Evolutionary conservation across 2,113 vertebrate genomes (phyloP).

Genomic region (Eurystomus gularis): DNA sequence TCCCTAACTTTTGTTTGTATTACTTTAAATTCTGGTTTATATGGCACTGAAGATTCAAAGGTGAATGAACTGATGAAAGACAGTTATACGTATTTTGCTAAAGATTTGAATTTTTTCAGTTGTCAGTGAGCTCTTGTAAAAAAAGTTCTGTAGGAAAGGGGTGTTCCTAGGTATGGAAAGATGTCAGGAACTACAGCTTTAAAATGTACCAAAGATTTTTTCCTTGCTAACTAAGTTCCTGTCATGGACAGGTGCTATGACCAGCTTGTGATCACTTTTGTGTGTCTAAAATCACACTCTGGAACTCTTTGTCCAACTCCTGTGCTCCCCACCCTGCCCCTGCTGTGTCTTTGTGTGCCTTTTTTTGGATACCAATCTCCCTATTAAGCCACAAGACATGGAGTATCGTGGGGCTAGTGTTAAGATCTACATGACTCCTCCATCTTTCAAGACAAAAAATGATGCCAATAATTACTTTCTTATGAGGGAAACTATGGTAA

Average conservation of each 20-base stretch:
- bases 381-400: background rate
- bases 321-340: rapidly evolving
- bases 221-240: background rate
- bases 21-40: background rate
- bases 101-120: background rate
- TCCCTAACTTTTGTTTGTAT: background rate
- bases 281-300: background rate
- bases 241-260: background rate
- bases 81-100: background rate
- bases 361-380: background rate
- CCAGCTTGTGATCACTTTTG: background rate
- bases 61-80: background rate
- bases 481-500: background rate
- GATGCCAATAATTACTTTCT: background rate
- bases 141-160: background rate
- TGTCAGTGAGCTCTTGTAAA: background rate
- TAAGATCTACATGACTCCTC: background rate
- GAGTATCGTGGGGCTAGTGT: background rate
- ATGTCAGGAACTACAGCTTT: background rate
- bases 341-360: background rate
- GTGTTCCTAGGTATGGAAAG: background rate
- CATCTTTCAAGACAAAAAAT: background rate
- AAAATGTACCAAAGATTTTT: background rate
- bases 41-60: background rate
- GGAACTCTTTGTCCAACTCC: background rate